Conservation (phyloP, 2,113 vertebrate genomes). For the Numida meleagris region DNA sequence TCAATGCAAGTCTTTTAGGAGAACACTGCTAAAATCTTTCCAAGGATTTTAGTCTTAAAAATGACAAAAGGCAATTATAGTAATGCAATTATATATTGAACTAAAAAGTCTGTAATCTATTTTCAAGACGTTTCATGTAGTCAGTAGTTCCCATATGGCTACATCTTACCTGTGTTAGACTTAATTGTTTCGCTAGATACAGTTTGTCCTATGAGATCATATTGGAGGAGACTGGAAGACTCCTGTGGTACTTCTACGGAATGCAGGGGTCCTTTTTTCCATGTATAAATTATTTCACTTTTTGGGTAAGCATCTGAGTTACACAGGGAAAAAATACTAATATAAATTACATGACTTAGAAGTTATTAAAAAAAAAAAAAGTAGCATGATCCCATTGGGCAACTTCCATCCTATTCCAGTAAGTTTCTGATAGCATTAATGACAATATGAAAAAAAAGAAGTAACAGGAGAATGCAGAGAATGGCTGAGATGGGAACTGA, state of each 20-base stretch:
- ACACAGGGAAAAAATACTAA: neutral
- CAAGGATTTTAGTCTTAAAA: neutral
- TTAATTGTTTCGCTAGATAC: conserved; percentile 96
- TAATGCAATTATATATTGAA: neutral
- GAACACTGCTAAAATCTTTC: neutral
- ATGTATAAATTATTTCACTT: conserved; percentile 97
- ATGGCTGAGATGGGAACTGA: neutral
- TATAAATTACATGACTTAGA: neutral
- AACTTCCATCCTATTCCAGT: neutral
- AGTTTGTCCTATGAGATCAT: conserved; percentile 96
- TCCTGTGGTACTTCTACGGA: conserved; percentile 96
- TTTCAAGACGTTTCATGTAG: neutral
- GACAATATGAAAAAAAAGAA: neutral
- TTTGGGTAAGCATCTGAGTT: conserved; percentile 94
- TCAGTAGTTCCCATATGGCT: neutral
- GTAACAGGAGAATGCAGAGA: neutral
- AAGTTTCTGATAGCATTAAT: neutral
- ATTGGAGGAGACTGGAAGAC: conserved; percentile 97
- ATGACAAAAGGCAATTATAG: neutral
- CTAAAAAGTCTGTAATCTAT: neutral
- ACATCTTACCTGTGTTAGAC: conserved; percentile 92
- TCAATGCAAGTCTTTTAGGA: neutral
- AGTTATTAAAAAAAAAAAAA: neutral
- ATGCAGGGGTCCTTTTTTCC: conserved; percentile 95
- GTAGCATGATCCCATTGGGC: neutral